phyloP scores from a whole-genome alignment of 2,797 vertebrate species.

The Coregonus sp. region DNA sequence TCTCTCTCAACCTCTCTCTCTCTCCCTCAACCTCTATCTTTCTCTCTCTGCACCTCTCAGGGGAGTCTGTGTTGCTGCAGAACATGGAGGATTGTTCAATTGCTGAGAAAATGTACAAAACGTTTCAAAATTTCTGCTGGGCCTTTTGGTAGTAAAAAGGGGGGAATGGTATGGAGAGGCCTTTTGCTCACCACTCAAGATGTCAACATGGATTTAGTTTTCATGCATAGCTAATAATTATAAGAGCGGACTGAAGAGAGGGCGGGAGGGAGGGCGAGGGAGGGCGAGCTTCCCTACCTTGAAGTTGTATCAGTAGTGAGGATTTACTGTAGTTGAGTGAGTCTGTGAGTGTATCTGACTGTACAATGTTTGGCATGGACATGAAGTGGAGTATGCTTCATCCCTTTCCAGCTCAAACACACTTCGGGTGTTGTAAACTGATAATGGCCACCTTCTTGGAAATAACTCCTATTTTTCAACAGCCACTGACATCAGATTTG shows the following conservation, averaged over 20 bases:
- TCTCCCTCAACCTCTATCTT: constrained; percentile 49
- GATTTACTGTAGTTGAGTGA: too few relatives aligned
- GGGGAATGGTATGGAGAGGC: constrained; percentile 77
- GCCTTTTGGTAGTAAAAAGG: constrained; percentile 69
- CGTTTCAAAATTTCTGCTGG: constrained; percentile 79
- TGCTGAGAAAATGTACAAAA: constrained; percentile 97
- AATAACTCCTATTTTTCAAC: too few relatives aligned
- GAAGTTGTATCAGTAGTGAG: too few relatives aligned
- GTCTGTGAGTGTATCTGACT: too few relatives aligned
- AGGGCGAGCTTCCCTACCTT: not conserved
- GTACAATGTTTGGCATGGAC: too few relatives aligned
- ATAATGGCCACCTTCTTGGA: too few relatives aligned
- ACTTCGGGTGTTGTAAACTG: too few relatives aligned
- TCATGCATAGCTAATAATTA: constrained; percentile 96
- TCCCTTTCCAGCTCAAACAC: too few relatives aligned
- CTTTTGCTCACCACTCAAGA: constrained; percentile 89
- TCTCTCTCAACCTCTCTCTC: constrained; percentile 11
- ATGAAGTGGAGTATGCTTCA: too few relatives aligned
- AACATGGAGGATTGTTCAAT: constrained; percentile 91
- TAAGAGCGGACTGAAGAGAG: constrained; percentile 76
- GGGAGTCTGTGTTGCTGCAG: constrained; percentile 90
- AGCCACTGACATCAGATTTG: too few relatives aligned
- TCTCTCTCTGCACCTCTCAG: constrained; percentile 81
- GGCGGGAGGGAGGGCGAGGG: not conserved
- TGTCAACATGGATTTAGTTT: constrained; percentile 93